These are phyloP conservation scores for Psittacula echo DNA, from an alignment of 2,797 vertebrate genomes.

Conservation along the genomic window DNA sequence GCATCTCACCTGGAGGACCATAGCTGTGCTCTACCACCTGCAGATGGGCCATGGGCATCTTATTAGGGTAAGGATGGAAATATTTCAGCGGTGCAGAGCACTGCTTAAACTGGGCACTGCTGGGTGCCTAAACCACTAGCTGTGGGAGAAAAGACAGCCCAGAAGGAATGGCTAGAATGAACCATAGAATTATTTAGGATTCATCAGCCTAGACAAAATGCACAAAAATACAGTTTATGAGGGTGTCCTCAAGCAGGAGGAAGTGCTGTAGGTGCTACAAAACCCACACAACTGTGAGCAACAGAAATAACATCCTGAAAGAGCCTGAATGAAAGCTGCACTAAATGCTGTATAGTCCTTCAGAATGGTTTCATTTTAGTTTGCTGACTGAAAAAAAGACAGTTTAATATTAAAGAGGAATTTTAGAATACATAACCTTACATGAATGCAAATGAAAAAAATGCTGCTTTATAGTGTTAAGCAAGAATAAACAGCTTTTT, in stretches of 20 bases:
- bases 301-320: not conserved
- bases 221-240: not conserved
- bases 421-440: not conserved
- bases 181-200: not conserved
- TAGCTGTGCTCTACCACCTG: not conserved
- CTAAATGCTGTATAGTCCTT: not conserved
- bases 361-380: not conserved
- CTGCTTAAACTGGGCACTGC: not conserved
- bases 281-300: accelerated
- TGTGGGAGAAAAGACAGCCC: not conserved
- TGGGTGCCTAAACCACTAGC: not conserved
- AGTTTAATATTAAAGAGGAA: conserved; percentile 23
- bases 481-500: conserved; percentile 5
- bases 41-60: not conserved
- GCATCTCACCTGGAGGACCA: not conserved
- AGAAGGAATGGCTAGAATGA: not conserved
- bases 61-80: not conserved
- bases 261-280: not conserved
- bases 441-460: not conserved
- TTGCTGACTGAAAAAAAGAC: not conserved
- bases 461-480: not conserved
- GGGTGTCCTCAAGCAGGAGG: not conserved
- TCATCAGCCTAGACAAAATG: not conserved
- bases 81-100: not conserved
- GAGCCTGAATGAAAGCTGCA: not conserved